phyloP scores from a whole-genome alignment of 2,888 invertebrate genomes.

The Athrips mouffetella region DNA sequence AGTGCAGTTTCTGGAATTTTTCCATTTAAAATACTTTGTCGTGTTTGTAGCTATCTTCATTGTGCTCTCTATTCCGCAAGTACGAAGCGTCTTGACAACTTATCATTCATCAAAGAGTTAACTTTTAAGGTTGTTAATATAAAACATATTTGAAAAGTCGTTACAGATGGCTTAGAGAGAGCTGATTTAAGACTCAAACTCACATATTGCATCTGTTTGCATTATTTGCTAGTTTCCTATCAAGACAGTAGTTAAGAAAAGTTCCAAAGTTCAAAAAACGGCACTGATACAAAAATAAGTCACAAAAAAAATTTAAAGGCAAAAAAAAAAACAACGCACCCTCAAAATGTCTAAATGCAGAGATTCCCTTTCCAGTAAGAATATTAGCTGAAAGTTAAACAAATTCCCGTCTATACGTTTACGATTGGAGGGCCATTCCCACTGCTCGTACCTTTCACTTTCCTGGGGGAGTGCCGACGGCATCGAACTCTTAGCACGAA shows the following conservation, averaged over 20 bases:
- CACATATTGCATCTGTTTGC: too few species aligned
- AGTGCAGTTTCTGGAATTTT: background rate
- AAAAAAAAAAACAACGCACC: background rate
- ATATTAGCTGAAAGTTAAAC: slow-evolving; percentile 11
- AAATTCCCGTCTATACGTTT: slow-evolving; percentile 1
- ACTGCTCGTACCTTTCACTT: slow-evolving; percentile 39
- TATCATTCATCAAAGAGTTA: too few species aligned
- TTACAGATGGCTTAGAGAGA: too few species aligned
- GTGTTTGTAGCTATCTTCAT: background rate
- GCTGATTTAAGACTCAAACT: too few species aligned
- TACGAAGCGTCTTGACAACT: too few species aligned
- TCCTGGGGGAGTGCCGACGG: slow-evolving; percentile 39
- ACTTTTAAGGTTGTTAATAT: too few species aligned
- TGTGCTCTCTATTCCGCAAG: background rate
- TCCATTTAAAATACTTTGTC: background rate
- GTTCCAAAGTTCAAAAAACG: too few species aligned
- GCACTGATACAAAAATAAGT: too few species aligned
- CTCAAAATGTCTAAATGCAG: background rate
- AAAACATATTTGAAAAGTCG: too few species aligned
- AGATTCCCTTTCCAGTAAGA: background rate
- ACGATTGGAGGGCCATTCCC: slow-evolving; percentile 26
- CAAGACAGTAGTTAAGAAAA: too few species aligned
- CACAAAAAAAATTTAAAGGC: background rate
- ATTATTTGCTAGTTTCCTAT: too few species aligned
- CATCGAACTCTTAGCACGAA: slow-evolving; percentile 49